Evolutionary conservation across 2,888 invertebrate species (phyloP).

Genomic region (Dolichopus griseipennis): DNA sequence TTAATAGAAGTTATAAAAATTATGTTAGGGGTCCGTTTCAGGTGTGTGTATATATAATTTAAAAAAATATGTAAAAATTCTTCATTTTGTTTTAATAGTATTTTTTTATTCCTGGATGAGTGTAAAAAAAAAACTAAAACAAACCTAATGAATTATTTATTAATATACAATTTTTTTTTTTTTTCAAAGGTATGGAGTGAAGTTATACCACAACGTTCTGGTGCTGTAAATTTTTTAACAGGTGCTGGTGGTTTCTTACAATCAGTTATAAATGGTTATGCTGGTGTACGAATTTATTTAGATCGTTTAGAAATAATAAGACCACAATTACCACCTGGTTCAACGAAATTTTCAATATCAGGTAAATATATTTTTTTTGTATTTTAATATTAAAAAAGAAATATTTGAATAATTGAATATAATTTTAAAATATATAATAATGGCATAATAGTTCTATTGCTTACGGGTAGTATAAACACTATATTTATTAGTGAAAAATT

Average conservation of each 20-base stretch:
- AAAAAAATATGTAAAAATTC: not conserved
- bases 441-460: too few species aligned
- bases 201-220: constrained; percentile 45
- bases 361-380: constrained; percentile 31
- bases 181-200: constrained; percentile 50
- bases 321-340: constrained; percentile 43
- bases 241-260: constrained; percentile 56
- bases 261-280: constrained; percentile 50
- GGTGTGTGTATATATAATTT: constrained; percentile 31
- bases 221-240: constrained; percentile 52
- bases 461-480: too few species aligned
- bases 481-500: too few species aligned
- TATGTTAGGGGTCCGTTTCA: constrained; percentile 54
- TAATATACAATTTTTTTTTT: not conserved
- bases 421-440: too few species aligned
- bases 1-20: constrained; percentile 47
- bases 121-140: not conserved
- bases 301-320: constrained; percentile 44
- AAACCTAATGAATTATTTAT: too few species aligned
- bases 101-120: not conserved
- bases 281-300: constrained; percentile 47
- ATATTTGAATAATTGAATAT: too few species aligned
- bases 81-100: not conserved
- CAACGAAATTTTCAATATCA: constrained; percentile 42
- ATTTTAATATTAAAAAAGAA: not conserved